Evolutionary conservation across 2,113 vertebrate species (phyloP).

Genomic region (Pygoscelis antarcticus): DNA sequence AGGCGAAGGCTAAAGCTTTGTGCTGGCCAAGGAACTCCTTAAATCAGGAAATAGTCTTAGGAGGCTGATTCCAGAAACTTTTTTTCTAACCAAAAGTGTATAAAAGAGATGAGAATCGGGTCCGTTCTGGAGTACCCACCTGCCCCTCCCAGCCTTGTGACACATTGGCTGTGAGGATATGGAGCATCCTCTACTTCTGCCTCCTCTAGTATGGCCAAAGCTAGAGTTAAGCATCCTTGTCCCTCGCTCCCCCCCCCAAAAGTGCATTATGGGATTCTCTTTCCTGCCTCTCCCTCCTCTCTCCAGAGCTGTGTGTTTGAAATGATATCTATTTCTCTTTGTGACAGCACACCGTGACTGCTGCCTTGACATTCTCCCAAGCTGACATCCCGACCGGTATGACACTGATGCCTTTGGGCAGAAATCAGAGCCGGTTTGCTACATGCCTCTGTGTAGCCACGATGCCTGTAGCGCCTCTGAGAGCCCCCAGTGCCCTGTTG

Average conservation of each 20-base stretch:
- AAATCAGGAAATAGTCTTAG: background rate
- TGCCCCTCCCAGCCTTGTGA: background rate
- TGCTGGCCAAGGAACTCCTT: background rate
- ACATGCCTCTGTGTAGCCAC: background rate
- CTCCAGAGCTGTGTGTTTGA: constrained; percentile 72
- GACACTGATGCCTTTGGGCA: constrained; percentile 89
- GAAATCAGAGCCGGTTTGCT: constrained; percentile 89
- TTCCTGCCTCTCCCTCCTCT: constrained; percentile 19
- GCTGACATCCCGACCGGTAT: constrained; percentile 82
- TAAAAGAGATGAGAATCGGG: background rate
- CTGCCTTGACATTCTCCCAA: constrained; percentile 78
- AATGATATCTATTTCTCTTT: constrained; percentile 92
- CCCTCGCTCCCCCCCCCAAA: background rate
- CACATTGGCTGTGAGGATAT: background rate
- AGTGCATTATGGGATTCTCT: constrained; percentile 53
- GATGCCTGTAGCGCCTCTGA: background rate
- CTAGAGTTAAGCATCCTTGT: constrained; percentile 15
- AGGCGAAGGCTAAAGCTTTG: background rate
- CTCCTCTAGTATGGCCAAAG: background rate
- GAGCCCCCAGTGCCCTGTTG: constrained; percentile 61
- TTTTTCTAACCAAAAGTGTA: background rate
- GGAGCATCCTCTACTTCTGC: background rate
- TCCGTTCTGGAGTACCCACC: background rate
- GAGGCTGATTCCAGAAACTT: background rate
- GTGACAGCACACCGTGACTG: constrained; percentile 83